Conservation (phyloP, 1,140 invertebrate genomes). For the Pemphigus obesinymphae region DNA sequence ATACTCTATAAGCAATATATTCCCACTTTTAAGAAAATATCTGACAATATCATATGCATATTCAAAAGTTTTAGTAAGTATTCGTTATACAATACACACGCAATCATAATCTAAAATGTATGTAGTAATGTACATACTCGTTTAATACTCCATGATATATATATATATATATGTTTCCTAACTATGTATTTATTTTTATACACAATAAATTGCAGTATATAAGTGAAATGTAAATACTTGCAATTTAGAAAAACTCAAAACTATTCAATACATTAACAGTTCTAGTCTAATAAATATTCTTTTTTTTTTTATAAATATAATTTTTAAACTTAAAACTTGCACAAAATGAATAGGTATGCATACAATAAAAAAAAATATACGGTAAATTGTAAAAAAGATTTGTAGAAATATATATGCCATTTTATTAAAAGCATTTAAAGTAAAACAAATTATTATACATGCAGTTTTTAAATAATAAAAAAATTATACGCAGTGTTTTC, state of each 20-base stretch:
- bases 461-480: neutral
- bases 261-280: constrained; percentile 5
- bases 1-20: no score
- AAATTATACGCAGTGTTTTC: neutral
- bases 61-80: no score
- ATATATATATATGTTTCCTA: no score
- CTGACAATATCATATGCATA: no score
- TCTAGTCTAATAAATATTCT: neutral
- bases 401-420: neutral
- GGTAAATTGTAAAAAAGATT: neutral
- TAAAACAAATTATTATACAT: neutral
- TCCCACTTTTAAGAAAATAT: no score
- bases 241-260: neutral
- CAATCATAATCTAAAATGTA: no score
- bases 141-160: no score
- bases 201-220: neutral
- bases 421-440: neutral
- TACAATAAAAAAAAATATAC: neutral
- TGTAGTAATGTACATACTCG: no score
- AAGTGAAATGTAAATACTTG: neutral
- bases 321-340: no score
- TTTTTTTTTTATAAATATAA: neutral
- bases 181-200: no score
- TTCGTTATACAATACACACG: no score
- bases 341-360: neutral